Base-by-base conservation (phyloP, 2,113 vertebrate genomes). In the Chionis minor region DNA sequence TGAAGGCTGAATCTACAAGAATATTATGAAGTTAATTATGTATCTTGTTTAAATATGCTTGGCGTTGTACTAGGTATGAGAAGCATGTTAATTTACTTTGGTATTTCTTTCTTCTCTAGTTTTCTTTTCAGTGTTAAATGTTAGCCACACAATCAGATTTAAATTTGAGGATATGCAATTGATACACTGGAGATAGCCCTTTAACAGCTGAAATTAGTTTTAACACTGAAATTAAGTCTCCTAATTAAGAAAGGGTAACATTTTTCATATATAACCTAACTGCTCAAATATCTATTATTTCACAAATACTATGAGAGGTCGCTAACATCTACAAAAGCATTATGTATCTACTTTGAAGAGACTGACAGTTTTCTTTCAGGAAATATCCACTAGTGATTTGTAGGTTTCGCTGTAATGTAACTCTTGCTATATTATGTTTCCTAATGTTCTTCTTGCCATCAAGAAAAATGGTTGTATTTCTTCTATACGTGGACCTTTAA, bases 381-480 rank as follows among this genome's bases (percentile, higher is more conserved):
- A 94, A 49, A 32, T 85, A 62, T 56, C 42, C 86, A n/a, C 47
- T n/a, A 84, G n/a, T 78, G 27, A 87, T 94, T 75, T 52, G 12
- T 42, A 90, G 88, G 61, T 61, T 86, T 83, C 58, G 42, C 26
- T 83, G 33, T 84, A 30, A 66, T 3, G 17, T 90, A 84, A 58
- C 27, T 97, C 56, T 90, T 96, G 70, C 51, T 80, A 6, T 82
- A 38, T 63, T 86, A 28, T 55, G 66, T 75, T 94, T 89, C 49
- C 51, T 93, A 85, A 94, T 88, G 40, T 78, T 93, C 90, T 95
- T 81, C 80, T 82, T 86, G 35, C 40, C 75, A 70, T 93, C 70
- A 93, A 80, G 78, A 97, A 94, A 95, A 97, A 95, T 38, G 23
- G 22, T 61, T 89, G 9, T 13, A 66, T 95, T 97, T 96, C 74